phyloP scores from a whole-genome alignment of 2,888 invertebrate genomes.

The Drosophila borealis region DNA sequence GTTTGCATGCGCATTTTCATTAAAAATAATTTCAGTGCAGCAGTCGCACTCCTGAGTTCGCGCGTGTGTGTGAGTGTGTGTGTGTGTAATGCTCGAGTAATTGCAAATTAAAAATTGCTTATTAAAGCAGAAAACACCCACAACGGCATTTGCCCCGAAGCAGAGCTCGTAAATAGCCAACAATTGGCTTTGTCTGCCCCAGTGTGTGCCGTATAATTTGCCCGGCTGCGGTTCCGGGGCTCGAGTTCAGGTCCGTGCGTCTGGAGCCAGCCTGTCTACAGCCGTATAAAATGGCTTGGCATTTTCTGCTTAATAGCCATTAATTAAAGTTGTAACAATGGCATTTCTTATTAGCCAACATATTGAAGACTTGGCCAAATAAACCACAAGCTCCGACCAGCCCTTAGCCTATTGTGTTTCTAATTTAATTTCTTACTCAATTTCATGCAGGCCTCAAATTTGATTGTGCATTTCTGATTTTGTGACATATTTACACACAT shows the following conservation, averaged over 20 bases:
- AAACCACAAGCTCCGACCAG: not conserved
- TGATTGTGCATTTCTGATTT: conserved; percentile 47
- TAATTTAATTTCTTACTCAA: conserved; percentile 73
- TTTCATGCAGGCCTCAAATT: conserved; percentile 42
- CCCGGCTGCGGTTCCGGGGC: conserved; percentile 30
- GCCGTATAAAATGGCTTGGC: conserved; percentile 56
- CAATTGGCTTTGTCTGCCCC: conserved; percentile 48
- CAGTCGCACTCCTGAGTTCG: not conserved
- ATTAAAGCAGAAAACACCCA: conserved; percentile 70
- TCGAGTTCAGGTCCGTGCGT: conserved; percentile 20
- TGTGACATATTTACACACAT: conserved; percentile 45
- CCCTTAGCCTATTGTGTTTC: conserved; percentile 19
- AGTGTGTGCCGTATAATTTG: conserved; percentile 40
- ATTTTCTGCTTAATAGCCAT: conserved; percentile 69
- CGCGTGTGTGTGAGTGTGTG: not conserved
- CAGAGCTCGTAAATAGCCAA: conserved; percentile 56
- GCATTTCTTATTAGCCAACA: conserved; percentile 65
- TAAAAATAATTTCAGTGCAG: conserved; percentile 68
- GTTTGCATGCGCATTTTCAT: conserved; percentile 68
- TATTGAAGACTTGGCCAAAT: conserved; percentile 26
- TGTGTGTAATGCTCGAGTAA: conserved; percentile 63
- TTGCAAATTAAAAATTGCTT: conserved; percentile 81
- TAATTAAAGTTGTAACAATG: conserved; percentile 76
- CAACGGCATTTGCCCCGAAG: conserved; percentile 28
- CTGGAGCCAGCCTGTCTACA: conserved; percentile 49